Base-by-base conservation (phyloP, 2,797 vertebrate genomes). In the Sebastes kiyomatsui region DNA sequence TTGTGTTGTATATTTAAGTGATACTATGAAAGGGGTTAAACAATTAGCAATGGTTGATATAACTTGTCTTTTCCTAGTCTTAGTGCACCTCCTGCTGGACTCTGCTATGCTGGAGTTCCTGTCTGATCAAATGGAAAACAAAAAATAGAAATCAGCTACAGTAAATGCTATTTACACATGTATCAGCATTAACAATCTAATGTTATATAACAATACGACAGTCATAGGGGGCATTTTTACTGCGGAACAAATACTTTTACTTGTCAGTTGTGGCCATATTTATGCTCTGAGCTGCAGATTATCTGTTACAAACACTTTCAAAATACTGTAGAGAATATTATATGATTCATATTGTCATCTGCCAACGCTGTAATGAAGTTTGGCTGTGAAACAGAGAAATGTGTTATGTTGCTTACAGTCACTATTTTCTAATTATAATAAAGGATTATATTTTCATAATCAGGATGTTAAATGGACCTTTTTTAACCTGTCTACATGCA, bases 21-120 rank as follows among this genome's bases (percentile, higher is more conserved):
- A 14, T 56, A 3, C 4, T 3, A 18, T 35, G 4, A 68, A 10
- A 6, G 16, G 2, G 2, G 20, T 28, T 49, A 4, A 58, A n/a
- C 2, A 1, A 1, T 5, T 35, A 32, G 18, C 6, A 35, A 35
- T 25, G 12, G 22, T 25, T 18, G 38, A 38, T 20, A 66, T 23
- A 11, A 7, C 32, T 30, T n/a, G 3, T 42, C n/a, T 55, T 54
- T 49, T 22, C 52, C 5, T 9, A 13, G 32, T 62, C 52, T 16
- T 12, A 59, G 22, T 33, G 61, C 62, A 4, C 80, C 52, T 64
- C 71, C 72, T 74, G 67, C 16, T 68, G 82, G 68, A 38, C 16
- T n/a, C 28, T 33, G 38, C 11, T 6, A 4, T 69, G 52, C 9
- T 18, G 67, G 22, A 70, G 23, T 20, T 25, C 52, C 22, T 12